Evolutionary conservation across 35 echinoderm and acorn worm species (phyloP), one percentile per base, ranked within the genome.

Genomic region (Stichopus chloronotus): DNA sequence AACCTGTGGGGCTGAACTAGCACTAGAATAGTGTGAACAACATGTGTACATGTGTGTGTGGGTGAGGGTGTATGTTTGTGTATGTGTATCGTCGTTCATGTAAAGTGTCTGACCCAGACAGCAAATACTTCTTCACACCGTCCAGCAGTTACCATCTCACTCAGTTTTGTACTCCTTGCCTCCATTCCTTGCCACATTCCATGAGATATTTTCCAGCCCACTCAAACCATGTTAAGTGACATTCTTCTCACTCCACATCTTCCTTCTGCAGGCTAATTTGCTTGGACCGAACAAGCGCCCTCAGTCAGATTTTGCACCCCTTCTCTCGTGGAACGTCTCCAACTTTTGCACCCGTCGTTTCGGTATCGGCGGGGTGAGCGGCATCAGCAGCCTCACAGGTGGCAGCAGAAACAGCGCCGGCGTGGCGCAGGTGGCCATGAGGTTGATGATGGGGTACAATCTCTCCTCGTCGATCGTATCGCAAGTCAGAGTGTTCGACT

Each of bases 241-340:
- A 43, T 43, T 43, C 0, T 43, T 43, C 30, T 43, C 30, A 43
- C 30, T 43, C 30, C 1, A 43, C 30, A 14, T 72, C 16, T 76
- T 16, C 3, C 57, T 77, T 78, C 72, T 63, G 5, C 59, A 96
- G 97, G 88, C 93, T 1, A 99, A 99, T 78, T 25, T 87, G 52
- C 96, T 99, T 8, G 83, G 56, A 72, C 82, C 92, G 22, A 72
- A 69, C 5, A 92, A 94, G 81, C 93, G 95, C 23, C 97, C 97
- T 14, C 93, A 95, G 89, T 93, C 93, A 12, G 88, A 93, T 74
- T 84, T 96, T 79, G 91, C 94, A 5, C 97, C 97, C 6, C 21
- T 95, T 20, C 25, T 99, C 24, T 71, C 93, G 2, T 95, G 96
- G 94, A 94, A 94, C 80, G 20, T 89, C 9, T 91, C 76, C 59